phyloP scores from a whole-genome alignment of 2,797 vertebrate species.

The Diplodus sargus region DNA sequence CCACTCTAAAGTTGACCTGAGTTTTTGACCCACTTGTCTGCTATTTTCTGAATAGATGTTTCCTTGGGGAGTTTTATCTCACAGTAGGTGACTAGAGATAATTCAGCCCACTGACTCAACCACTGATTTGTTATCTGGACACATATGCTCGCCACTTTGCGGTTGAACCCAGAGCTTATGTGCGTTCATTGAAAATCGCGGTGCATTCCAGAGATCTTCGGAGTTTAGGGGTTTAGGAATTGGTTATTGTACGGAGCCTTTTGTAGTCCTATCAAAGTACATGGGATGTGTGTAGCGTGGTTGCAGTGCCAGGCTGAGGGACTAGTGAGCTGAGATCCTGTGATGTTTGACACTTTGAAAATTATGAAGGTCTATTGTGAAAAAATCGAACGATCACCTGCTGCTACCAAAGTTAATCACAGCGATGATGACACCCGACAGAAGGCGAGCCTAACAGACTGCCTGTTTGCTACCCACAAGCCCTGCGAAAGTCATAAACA shows the following conservation, averaged over 20 bases:
- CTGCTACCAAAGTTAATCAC: conserved; percentile 7
- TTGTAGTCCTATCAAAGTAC: conserved; percentile 22
- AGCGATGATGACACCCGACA: conserved; percentile 14
- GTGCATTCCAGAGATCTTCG: conserved; percentile 20
- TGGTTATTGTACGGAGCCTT: conserved; percentile 2
- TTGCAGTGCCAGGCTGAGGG: background rate
- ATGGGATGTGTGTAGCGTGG: conserved; percentile 1
- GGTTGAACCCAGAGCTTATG: conserved; percentile 5
- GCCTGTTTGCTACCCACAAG: conserved; percentile 41
- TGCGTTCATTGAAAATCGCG: conserved; percentile 11
- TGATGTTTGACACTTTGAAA: background rate
- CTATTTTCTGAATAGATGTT: conserved; percentile 2
- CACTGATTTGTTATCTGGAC: conserved; percentile 26
- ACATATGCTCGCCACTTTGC: conserved; percentile 18
- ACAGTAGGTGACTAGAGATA: conserved; percentile 25
- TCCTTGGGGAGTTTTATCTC: conserved; percentile 6
- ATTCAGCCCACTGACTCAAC: conserved; percentile 3
- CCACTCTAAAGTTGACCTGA: background rate
- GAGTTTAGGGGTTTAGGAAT: conserved; percentile 20
- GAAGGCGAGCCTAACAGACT: conserved; percentile 22
- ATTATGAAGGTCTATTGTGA: background rate
- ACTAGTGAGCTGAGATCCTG: background rate
- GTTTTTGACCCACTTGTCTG: background rate
- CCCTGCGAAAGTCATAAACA: conserved; percentile 50
- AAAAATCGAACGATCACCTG: background rate